Evolutionary conservation across 2,888 invertebrate species (phyloP), one percentile per base, ranked within the genome.

Genomic region (Tromatobia lineatoria): DNA sequence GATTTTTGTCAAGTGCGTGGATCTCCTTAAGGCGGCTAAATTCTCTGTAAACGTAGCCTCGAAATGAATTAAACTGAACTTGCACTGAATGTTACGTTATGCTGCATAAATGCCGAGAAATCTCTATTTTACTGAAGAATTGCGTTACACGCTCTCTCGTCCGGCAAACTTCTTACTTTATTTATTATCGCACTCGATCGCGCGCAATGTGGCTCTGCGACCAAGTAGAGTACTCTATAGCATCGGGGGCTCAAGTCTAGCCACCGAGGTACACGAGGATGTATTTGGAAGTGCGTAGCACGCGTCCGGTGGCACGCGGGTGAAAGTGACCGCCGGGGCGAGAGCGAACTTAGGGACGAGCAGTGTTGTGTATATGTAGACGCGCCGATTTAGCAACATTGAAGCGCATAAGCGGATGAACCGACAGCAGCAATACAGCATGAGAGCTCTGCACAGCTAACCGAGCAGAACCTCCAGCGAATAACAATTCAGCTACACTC

Each of bases 261-360:
- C 23, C 8, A 20, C 20, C 52, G 52, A n/a, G 52, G 73, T 78
- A 59, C 78, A 61, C 61, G 83, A 73, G 69, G 61, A 81, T 78
- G 84, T 70, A 81, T 84, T 84, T 81, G 84, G 81, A 81, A 29
- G 84, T 81, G 84, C 84, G 80, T 57, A 70, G 80, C 59, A 47
- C 84, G 66, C 83, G 73, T 80, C 50, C 54, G 70, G 64, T 20
- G 38, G 81, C 78, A 70, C 73, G 81, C 69, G 59, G 81, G 84
- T 84, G 84, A 84, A 84, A 84, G 84, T 84, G 74, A 78, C 77
- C 78, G 64, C 29, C 45, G 59, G 50, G 38, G 20, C 73, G 34
- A 66, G 59, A 76, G 75, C 59, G 45, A 18, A 57, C 23, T 57
- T 57, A 25, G 23, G 25, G 23, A 57, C 18, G 61, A 50, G 18